Evolutionary conservation across 1,140 invertebrate genomes (phyloP), one percentile per base, ranked within the genome.

Genomic region (Chironomus tepperi): DNA sequence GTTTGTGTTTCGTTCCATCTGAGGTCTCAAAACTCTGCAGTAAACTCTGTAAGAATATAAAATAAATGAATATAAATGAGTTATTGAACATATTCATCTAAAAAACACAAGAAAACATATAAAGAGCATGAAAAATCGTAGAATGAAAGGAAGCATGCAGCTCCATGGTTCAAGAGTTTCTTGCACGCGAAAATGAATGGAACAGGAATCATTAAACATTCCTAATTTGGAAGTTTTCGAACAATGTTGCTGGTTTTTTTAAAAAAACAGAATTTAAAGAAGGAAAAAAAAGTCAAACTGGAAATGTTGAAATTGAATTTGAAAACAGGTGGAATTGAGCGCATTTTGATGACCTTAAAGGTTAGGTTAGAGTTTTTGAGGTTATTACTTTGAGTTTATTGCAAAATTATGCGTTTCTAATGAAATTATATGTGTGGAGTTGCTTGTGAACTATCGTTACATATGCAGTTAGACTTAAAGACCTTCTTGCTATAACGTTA

Each of bases 1-100:
- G 83, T 77, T 81, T 82, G 76, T 84, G 83, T 77, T 85, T 83
- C 77, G 79, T 82, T 77, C 81, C 81, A 47, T 82, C 80, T 43
- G 81, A 78, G 75, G 82, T 79, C 79, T 80, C 80, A 75, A 82
- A 81, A 75, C 82, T 82, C 79, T 82, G 81, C 76, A 21, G 19
- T 70, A 70, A 70, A 70, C 65, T 70, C 65, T 70, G 16, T 67
- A 10, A 57, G n/a, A 70, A 70, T 70, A n/a, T 18, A 70, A 70
- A 19, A n/a, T 7, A 65, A 43, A 47, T 10, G 43, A 47, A 47
- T 9, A 47, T 10, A 10, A 47, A 47, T 47, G 43, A 34, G 24
- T 47, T 15, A 10, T 47, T 47, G 43, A 10, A 57, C 24, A 34
- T 34, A 34, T 34, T 34, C 24, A 34, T 34, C 24, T 34, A 34